These are phyloP conservation scores for Sycobia sp. DNA, from an alignment of 1,140 invertebrate genomes.

Conservation along the genomic window DNA sequence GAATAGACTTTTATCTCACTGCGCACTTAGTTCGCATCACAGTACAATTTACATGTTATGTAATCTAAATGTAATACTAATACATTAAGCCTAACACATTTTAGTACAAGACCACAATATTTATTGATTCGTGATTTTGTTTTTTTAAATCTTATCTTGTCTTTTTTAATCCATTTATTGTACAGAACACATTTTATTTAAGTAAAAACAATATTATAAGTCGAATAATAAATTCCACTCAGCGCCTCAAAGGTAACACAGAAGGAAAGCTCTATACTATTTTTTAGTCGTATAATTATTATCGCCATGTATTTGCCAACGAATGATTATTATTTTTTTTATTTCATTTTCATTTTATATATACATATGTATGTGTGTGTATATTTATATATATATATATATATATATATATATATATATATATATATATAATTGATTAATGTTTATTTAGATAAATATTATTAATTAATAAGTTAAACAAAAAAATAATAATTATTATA, in stretches of 20 bases:
- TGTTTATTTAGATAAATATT: conserved; percentile 56
- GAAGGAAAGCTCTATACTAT: conserved; percentile 34
- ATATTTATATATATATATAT: too few relatives aligned
- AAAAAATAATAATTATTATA: conserved; percentile 41
- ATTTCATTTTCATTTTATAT: conserved; percentile 57
- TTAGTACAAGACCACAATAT: conserved; percentile 30
- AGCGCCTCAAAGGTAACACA: conserved; percentile 58
- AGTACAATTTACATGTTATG: conserved; percentile 29
- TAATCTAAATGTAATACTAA: conserved; percentile 17
- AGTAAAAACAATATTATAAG: conserved; percentile 14
- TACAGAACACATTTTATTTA: conserved; percentile 46
- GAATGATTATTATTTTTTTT: conserved; percentile 53
- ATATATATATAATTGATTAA: conserved; percentile 48
- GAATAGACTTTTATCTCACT: conserved; percentile 22
- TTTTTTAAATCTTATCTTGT: conserved; percentile 23
- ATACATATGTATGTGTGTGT: too few relatives aligned
- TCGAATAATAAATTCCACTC: conserved; percentile 50
- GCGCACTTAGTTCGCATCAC: conserved; percentile 26
- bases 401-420: conserved; percentile 47
- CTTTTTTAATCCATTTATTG: conserved; percentile 43
- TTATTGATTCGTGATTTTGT: too few relatives aligned
- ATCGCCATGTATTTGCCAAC: conserved; percentile 63
- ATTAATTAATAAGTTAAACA: conserved; percentile 52
- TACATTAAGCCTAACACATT: conserved; percentile 14
- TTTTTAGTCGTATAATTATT: conserved; percentile 54